Base-by-base conservation (phyloP, 2,888 invertebrate genomes). In the Melinaea marsaeus region DNA sequence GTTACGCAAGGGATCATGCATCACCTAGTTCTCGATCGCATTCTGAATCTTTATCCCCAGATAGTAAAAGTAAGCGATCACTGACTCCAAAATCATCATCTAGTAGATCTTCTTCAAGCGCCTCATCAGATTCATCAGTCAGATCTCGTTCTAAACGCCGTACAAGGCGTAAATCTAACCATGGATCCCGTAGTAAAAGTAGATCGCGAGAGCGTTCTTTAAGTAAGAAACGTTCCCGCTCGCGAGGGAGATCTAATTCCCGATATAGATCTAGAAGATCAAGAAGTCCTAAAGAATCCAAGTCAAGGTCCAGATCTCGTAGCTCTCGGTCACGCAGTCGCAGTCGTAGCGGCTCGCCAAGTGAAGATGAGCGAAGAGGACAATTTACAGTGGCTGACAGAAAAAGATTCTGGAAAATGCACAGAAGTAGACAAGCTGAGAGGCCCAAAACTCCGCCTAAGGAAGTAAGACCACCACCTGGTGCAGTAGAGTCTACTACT, bases 381-480 rank as follows among this genome's bases (percentile, higher is more conserved):
- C 90, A 90, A 68, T 90, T 90, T 69, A 90, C 90, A 2, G 90
- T 90, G 5, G 85, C 85, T 2, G 90, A 90, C 66, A 80, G 90
- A 55, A 90, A 90, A 69, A 79, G 87, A 45, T 90, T 81, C 71
- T 90, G 90, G 90, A 89, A 88, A 73, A 72, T 84, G 66, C 89
- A 88, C 67, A 83, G 82, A 67, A 79, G 75, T 13, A 79, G 81
- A 46, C 82, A 83, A 61, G 79, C 72, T 58, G 79, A 77, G 11
- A 79, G 76, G 57, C 79, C 75, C 13, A 82, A 75, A 68, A 78
- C 83, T 46, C 87, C 88, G 22, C 82, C 82, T 1, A 85, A 83
- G 61, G 88, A 88, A 74, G 61, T 84, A 3, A 86, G 83, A 68
- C 86, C 89, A 2, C 89, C 88, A 0, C 88, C 90, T 0, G 88